phyloP scores from a whole-genome alignment of 2,888 invertebrate genomes.

The Sceliomorpha sp. region DNA sequence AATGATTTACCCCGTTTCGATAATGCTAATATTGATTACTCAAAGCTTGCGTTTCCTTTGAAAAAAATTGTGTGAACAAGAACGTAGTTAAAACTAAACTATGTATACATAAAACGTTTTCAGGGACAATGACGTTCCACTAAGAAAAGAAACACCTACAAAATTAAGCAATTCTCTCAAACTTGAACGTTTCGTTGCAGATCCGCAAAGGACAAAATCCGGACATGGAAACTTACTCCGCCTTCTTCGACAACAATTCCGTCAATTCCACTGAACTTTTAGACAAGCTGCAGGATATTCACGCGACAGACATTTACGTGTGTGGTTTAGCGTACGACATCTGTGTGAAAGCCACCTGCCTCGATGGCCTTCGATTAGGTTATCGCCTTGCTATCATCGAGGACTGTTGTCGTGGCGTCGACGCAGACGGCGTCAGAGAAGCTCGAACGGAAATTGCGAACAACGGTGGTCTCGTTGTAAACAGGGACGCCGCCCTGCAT shows the following conservation, averaged over 20 bases:
- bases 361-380: constrained; percentile 91
- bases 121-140: too few species aligned
- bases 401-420: constrained; percentile 93
- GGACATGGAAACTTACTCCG: constrained; percentile 96
- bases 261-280: constrained; percentile 90
- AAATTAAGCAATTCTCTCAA: too few species aligned
- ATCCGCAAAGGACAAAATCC: constrained; percentile 94
- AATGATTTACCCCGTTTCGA: too few species aligned
- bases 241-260: constrained; percentile 96
- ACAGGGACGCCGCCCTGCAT: constrained; percentile 87
- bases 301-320: constrained; percentile 93
- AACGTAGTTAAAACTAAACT: too few species aligned
- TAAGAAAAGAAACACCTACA: too few species aligned
- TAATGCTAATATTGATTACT: too few species aligned
- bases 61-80: too few species aligned
- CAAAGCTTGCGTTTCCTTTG: too few species aligned
- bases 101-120: too few species aligned
- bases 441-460: constrained; percentile 87
- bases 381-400: constrained; percentile 93
- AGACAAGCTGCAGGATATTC: constrained; percentile 87
- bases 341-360: constrained; percentile 93
- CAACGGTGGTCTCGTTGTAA: constrained; percentile 89
- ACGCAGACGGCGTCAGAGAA: constrained; percentile 88
- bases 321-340: constrained; percentile 97
- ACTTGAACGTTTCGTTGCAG: constrained; percentile 51